A percentile compares a stretch with the other conserved stretches of the same genome.
Evolutionary conservation across 2,888 invertebrate species (phyloP).

Genomic region (Pollenia angustigena): DNA sequence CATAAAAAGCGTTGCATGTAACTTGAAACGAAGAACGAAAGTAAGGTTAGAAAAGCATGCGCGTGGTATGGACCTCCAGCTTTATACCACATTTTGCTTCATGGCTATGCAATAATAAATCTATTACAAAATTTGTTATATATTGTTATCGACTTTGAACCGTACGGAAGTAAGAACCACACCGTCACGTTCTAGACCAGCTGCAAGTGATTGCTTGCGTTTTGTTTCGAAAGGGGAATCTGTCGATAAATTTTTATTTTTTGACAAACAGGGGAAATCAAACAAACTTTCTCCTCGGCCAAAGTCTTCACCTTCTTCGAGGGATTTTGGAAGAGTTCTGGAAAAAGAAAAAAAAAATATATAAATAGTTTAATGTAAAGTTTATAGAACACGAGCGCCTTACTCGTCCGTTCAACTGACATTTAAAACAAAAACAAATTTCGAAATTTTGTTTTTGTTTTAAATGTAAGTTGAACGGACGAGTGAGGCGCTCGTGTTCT

Average conservation of each 20-base stretch:
- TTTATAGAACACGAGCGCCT: too few relatives aligned
- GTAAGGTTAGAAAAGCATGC: too few relatives aligned
- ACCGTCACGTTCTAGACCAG: constrained; percentile 73
- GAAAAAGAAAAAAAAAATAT: background rate
- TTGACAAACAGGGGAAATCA: constrained; percentile 85
- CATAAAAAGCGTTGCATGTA: too few relatives aligned
- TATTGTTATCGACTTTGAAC: constrained; percentile 76
- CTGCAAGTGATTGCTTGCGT: constrained; percentile 80
- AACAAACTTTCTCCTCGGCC: constrained; percentile 86
- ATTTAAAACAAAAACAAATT: too few relatives aligned
- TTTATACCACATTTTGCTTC: too few relatives aligned
- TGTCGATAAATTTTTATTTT: constrained; percentile 75
- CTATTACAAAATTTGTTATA: constrained; percentile 62
- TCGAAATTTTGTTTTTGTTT: too few relatives aligned
- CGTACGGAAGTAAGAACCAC: constrained; percentile 42
- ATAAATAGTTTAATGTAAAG: too few relatives aligned
- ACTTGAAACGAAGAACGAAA: too few relatives aligned
- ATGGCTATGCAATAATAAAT: background rate
- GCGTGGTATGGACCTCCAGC: too few relatives aligned
- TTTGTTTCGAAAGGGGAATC: constrained; percentile 80
- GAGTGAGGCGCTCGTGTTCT: too few relatives aligned
- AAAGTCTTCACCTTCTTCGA: constrained; percentile 87
- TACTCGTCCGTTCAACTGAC: too few relatives aligned
- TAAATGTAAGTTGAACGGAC: too few relatives aligned
- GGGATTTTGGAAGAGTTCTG: constrained; percentile 86